Percentiles rank a stretch among this genome's conserved stretches.
These are phyloP conservation scores for Sarcophaga variegata DNA, from an alignment of 2,888 invertebrate species.

Conservation along the genomic window DNA sequence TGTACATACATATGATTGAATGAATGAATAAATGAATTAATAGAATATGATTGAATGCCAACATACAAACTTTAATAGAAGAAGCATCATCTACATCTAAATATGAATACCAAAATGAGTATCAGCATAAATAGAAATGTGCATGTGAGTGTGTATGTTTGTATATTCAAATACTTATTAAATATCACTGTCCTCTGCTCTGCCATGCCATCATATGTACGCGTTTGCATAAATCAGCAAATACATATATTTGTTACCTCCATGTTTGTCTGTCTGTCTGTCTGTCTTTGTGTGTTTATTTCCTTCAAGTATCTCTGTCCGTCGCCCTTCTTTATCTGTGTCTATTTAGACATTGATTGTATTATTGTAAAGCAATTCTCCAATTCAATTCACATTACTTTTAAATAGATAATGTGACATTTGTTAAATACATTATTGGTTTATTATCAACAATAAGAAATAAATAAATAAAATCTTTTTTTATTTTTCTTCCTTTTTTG, in stretches of 20 bases:
- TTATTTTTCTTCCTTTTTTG: no score
- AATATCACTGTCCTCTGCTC: not conserved
- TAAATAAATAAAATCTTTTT: not conserved
- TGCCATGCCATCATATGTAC: not conserved
- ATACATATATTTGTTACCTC: constrained; percentile 33
- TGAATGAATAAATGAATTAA: constrained; percentile 15
- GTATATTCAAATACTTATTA: not conserved
- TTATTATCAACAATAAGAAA: not conserved
- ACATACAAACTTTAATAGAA: constrained; percentile 13
- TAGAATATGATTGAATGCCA: constrained; percentile 39
- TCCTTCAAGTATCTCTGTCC: constrained; percentile 20
- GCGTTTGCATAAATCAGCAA: constrained; percentile 52
- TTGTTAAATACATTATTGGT: constrained; percentile 10
- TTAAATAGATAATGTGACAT: constrained; percentile 34
- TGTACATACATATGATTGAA: constrained; percentile 27
- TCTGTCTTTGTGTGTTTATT: constrained; percentile 1
- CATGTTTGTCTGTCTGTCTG: not conserved
- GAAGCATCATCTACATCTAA: not conserved
- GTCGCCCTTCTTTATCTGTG: constrained; percentile 9
- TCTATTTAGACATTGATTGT: constrained; percentile 40
- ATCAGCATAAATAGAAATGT: not conserved
- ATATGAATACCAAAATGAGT: not conserved
- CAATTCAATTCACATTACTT: not conserved
- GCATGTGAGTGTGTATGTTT: not conserved
- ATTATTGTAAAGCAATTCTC: constrained; percentile 25